Conservation (phyloP, 2,888 invertebrate genomes). For the Tinea trinotella region DNA sequence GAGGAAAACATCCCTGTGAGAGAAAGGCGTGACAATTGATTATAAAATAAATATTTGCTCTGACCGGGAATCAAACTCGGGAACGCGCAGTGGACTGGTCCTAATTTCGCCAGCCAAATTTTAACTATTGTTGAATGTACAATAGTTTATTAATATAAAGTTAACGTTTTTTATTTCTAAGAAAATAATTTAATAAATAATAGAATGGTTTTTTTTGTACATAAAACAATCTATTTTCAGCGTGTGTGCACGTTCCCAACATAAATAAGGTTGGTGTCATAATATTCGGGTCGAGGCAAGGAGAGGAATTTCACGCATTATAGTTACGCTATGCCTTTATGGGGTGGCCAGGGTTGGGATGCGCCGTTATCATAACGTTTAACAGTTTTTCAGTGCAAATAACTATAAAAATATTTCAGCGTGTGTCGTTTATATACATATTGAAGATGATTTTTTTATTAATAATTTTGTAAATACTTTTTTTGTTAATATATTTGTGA, state of each 20-base stretch:
- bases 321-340: constrained; percentile 4
- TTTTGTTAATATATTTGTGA: no score
- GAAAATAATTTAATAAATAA: no score
- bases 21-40: no score
- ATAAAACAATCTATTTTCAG: constrained; percentile 8
- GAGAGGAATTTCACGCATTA: constrained; percentile 14
- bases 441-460: no score
- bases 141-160: no score
- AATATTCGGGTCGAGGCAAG: constrained; percentile 16
- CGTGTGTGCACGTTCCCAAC: constrained; percentile 31
- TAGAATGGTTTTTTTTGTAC: not conserved
- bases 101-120: no score
- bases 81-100: no score
- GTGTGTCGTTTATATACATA: not conserved
- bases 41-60: no score
- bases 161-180: no score
- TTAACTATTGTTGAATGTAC: no score
- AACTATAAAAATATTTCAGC: not conserved
- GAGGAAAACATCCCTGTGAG: no score
- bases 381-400: constrained; percentile 4
- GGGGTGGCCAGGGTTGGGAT: not conserved
- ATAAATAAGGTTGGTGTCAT: constrained; percentile 30
- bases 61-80: no score
- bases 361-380: constrained; percentile 7
- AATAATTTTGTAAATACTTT: not conserved